phyloP scores from a whole-genome alignment of 2,113 vertebrate species.

The Octodon degus region DNA sequence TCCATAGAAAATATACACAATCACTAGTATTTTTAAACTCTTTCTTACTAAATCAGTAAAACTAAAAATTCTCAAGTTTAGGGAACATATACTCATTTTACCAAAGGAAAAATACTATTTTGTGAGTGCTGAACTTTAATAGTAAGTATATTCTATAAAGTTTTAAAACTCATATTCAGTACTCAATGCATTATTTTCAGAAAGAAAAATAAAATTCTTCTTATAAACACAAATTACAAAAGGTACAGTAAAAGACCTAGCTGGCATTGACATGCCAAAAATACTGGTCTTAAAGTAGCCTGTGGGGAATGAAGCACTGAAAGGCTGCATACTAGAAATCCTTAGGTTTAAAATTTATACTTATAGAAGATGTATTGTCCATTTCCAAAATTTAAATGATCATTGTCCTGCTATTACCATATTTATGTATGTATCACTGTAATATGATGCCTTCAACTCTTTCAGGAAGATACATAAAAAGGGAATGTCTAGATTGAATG shows the following conservation, averaged over 20 bases:
- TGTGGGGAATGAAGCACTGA: not conserved
- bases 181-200: conserved; percentile 28
- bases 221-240: not conserved
- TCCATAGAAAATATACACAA: not conserved
- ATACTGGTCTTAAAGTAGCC: not conserved
- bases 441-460: not conserved
- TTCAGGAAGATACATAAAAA: not conserved
- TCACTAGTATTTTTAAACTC: not conserved
- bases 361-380: not conserved
- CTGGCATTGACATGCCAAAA: not conserved
- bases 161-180: not conserved
- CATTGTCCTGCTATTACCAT: not conserved
- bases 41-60: not conserved
- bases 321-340: not conserved
- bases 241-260: not conserved
- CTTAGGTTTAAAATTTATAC: too few relatives aligned
- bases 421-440: not conserved
- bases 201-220: conserved; percentile 2
- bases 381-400: not conserved
- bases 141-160: not conserved
- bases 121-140: not conserved
- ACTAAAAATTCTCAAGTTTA: not conserved
- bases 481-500: not conserved
- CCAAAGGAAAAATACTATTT: not conserved
- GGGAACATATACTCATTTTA: not conserved